Evolutionary conservation across 2,888 invertebrate species (phyloP), one percentile per base, ranked within the genome.

Genomic region (Eumerus sabulonum): DNA sequence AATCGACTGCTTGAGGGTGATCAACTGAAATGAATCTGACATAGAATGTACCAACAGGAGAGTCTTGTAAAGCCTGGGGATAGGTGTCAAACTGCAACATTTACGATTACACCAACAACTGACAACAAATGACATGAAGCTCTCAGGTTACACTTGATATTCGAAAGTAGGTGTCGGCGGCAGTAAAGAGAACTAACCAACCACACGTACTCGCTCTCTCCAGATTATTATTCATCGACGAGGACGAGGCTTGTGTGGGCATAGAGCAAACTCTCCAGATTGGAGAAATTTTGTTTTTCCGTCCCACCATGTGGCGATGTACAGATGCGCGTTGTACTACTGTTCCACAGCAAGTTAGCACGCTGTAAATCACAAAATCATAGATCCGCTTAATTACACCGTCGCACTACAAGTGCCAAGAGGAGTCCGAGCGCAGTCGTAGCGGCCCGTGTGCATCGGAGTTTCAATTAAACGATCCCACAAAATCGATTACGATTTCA

Each of bases 391-490:
- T 72, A 77, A 73, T 79, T 73, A 67, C 73, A 35, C 36, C 50
- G 47, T 44, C 45, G 48, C 66, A 50, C 59, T n/a, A 11, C 40
- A 36, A 27, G 27, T 27, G 27, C 27, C 27, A 27, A 27, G 27
- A 4, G 27, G 2, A 27, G 27, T 27, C 7, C 27, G 27, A 27
- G 27, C n/a, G n/a, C 7, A 27, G 7, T 27, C 27, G 3, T 27
- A 27, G 27, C 63, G 42, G 35, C 18, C 45, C 63, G 27, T 40
- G 40, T 51, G 72, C 57, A 54, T 54, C 60, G 60, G 74, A 59
- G 54, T 74, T 79, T 79, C 79, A 79, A 79, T 79, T 79, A 79
- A 79, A 59, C 50, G 74, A 79, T 79, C 68, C 63, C 42, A 70
- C 54, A 59, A 70, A 67, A 74, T 79, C 79, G 79, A 79, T 79